phyloP scores from a whole-genome alignment of 2,797 vertebrate genomes.

The Sebastes aleutianus region DNA sequence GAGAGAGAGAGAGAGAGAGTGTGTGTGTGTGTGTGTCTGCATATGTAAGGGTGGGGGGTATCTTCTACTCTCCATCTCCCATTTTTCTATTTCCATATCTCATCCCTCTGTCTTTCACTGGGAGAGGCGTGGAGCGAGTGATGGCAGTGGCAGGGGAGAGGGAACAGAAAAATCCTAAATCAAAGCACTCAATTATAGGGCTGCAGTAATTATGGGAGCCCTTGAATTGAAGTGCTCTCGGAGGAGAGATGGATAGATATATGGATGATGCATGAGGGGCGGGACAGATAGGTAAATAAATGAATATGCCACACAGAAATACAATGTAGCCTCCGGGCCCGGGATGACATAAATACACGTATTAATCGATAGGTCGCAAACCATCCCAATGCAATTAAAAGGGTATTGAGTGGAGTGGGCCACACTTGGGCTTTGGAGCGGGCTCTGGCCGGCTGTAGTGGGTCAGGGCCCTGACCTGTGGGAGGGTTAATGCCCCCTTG shows the following conservation, averaged over 20 bases:
- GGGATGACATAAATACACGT: slow-evolving; percentile 80
- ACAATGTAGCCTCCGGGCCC: slow-evolving; percentile 77
- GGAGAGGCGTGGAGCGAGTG: slow-evolving; percentile 71
- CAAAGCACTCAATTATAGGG: slow-evolving; percentile 85
- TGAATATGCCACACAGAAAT: slow-evolving; percentile 85
- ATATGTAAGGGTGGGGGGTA: slow-evolving; percentile 50
- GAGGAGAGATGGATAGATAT: slow-evolving; percentile 82
- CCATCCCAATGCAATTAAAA: slow-evolving; percentile 84
- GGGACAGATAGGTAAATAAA: slow-evolving; percentile 85
- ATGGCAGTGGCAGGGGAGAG: slow-evolving; percentile 70
- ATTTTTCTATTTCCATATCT: slow-evolving; percentile 85
- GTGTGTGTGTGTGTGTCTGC: slow-evolving; percentile 11
- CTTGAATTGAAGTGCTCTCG: slow-evolving; percentile 82
- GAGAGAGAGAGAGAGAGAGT: slow-evolving; percentile 48
- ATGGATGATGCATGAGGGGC: slow-evolving; percentile 79
- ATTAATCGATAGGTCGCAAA: slow-evolving; percentile 85
- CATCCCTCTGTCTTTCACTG: slow-evolving; percentile 80
- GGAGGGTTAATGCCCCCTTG: slow-evolving; percentile 72
- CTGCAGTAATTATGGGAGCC: slow-evolving; percentile 82
- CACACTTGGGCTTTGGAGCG: slow-evolving; percentile 59
- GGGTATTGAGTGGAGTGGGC: slow-evolving; percentile 76
- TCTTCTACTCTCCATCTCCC: slow-evolving; percentile 74
- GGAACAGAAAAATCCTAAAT: slow-evolving; percentile 83
- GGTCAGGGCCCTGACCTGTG: slow-evolving; percentile 69
- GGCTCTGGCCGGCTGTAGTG: slow-evolving; percentile 48